Evolutionary conservation across 2,113 vertebrate species (phyloP), one percentile per base, ranked within the genome.

Genomic region (Setophaga kirtlandii): DNA sequence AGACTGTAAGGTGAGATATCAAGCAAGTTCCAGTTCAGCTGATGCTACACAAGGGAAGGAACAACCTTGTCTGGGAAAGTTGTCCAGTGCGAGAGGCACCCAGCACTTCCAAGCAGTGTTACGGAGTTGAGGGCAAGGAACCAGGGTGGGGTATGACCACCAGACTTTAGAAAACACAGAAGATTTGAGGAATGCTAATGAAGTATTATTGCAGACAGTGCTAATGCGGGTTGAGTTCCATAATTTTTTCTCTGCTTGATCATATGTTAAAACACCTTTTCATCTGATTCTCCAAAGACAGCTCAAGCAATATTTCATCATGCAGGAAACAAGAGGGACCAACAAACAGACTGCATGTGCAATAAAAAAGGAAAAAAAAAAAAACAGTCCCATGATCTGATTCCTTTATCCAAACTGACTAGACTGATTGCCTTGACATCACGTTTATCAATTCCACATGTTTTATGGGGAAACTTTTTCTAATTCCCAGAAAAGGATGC

Each of bases 381-480:
- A 87, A 83, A 52, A 5, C 35, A 95, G 18, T 15, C 49, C 30
- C 68, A 81, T 68, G 55, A 59, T 78, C 68, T 68, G 64, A 89
- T 24, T 92, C 15, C 56, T 93, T 81, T 81, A 91, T 81, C 77
- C 68, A 84, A 53, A 87, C 44, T 68, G 83, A 84, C 39, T 71
- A 52, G 78, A 69, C 23, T 82, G 80, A 94, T 89, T 92, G 58
- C 44, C 69, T 94, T 81, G 73, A 91, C 77, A 87, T 92, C 47
- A 89, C 1, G 1, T 76, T 95, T 94, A 96, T 94, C 56, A 71
- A 15, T 82, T 96, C 91, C 91, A 92, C n/a, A 82, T 94, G 87
- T 74, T 82, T 82, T 50, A 1, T 1, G 33, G 50, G 33, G 17
- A 39, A 78, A 78, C 11, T 55, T 92, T 70, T 95, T 81, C 33